These are phyloP conservation scores for Amiota mariae DNA, from an alignment of 2,888 invertebrate species.

Conservation along the genomic window DNA sequence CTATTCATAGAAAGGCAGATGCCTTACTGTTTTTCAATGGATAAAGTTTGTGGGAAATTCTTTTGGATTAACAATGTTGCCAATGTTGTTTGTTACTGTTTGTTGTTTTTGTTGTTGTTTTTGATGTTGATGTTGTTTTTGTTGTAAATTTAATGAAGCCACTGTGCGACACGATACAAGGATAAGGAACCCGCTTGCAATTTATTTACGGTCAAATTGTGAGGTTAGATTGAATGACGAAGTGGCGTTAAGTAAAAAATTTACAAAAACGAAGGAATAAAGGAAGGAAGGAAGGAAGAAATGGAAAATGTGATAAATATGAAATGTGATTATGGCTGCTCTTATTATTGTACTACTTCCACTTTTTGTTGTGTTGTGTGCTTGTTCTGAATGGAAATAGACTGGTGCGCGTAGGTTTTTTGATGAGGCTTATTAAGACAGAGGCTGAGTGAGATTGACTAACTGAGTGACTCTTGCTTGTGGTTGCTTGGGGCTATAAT, in stretches of 20 bases:
- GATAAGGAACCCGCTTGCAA: slow-evolving; percentile 63
- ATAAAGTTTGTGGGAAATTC: slow-evolving; percentile 60
- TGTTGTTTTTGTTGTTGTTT: slow-evolving; percentile 42
- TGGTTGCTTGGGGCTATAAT: slow-evolving; percentile 54
- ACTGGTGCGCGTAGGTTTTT: neutral
- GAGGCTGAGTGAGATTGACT: too few species aligned
- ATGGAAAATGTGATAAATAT: slow-evolving; percentile 66
- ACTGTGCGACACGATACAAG: slow-evolving; percentile 38
- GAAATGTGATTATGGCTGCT: slow-evolving; percentile 69
- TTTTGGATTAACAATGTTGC: slow-evolving; percentile 39
- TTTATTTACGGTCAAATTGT: slow-evolving; percentile 72
- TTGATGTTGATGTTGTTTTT: slow-evolving; percentile 44
- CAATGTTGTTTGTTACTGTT: slow-evolving; percentile 29
- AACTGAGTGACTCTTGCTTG: slow-evolving; percentile 33
- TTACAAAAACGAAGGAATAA: neutral
- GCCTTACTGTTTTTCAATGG: slow-evolving; percentile 28
- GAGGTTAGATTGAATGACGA: slow-evolving; percentile 54
- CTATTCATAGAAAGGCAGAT: slow-evolving; percentile 4
- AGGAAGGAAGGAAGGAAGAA: neutral
- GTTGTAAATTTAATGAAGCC: slow-evolving; percentile 57
- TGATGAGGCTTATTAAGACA: slow-evolving; percentile 65
- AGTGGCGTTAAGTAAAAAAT: slow-evolving; percentile 48
- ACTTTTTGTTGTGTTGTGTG: neutral
- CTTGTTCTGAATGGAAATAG: slow-evolving; percentile 23
- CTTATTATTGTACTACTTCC: slow-evolving; percentile 51